A percentile compares a stretch with the other conserved stretches of the same genome.
phyloP scores from a whole-genome alignment of 2,797 vertebrate species.

The Argyrosomus regius region DNA sequence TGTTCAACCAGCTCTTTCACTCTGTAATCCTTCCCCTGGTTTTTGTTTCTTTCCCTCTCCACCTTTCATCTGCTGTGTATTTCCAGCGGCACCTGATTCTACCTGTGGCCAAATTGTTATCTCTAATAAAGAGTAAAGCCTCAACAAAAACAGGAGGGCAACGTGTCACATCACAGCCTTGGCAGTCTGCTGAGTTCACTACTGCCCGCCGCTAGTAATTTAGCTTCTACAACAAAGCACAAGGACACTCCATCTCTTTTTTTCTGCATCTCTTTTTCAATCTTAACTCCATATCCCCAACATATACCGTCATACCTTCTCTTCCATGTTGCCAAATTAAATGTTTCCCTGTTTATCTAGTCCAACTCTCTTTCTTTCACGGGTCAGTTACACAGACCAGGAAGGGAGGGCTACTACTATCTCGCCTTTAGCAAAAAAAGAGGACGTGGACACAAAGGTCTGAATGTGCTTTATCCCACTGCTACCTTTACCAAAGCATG shows the following conservation, averaged over 20 bases:
- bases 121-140: constrained; percentile 65
- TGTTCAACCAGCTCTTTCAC: constrained; percentile 33
- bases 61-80: constrained; percentile 59
- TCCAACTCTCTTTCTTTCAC: constrained; percentile 28
- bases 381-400: constrained; percentile 20
- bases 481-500: constrained; percentile 30
- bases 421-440: background rate
- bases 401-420: background rate
- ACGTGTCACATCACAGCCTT: constrained; percentile 52
- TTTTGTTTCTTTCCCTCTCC: constrained; percentile 16
- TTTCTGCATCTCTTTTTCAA: constrained; percentile 28
- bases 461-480: constrained; percentile 47
- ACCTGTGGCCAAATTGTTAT: constrained; percentile 67
- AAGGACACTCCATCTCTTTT: constrained; percentile 39
- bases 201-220: constrained; percentile 40
- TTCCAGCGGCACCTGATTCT: constrained; percentile 63
- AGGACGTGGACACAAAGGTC: constrained; percentile 28
- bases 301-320: constrained; percentile 15
- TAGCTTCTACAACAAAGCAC: constrained; percentile 49
- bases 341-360: constrained; percentile 25
- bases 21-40: constrained; percentile 38
- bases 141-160: constrained; percentile 60
- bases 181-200: constrained; percentile 54
- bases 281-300: constrained; percentile 2
- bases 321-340: constrained; percentile 8